These are phyloP conservation scores for Dissostichus mawsoni DNA, from an alignment of 2,113 vertebrate species.

Conservation along the genomic window DNA sequence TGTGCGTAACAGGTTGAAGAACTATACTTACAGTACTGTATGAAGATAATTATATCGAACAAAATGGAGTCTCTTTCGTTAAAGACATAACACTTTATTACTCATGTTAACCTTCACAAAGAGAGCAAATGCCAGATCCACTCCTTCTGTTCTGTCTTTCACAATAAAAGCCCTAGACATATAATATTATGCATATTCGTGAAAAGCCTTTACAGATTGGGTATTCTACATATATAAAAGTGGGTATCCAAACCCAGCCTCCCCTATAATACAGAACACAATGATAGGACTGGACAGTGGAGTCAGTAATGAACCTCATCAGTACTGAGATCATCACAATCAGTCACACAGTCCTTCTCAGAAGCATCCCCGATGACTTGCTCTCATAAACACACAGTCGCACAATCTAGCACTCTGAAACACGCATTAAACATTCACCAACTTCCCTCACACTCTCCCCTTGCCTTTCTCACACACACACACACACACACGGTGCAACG, in stretches of 20 bases:
- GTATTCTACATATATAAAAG: too few relatives aligned
- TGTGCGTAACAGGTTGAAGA: too few relatives aligned
- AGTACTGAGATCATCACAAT: background rate
- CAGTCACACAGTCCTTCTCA: background rate
- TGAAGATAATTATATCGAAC: too few relatives aligned
- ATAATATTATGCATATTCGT: too few relatives aligned
- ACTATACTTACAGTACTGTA: too few relatives aligned
- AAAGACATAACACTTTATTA: too few relatives aligned
- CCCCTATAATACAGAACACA: background rate
- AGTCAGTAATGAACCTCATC: background rate
- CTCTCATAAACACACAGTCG: background rate
- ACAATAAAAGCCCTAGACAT: too few relatives aligned
- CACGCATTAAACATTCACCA: conserved; percentile 2
- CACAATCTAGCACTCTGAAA: background rate
- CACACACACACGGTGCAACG: background rate
- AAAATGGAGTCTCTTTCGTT: too few relatives aligned
- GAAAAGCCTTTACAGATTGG: too few relatives aligned
- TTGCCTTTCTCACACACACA: background rate
- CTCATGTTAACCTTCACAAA: too few relatives aligned
- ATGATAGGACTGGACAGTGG: background rate
- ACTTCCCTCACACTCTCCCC: conserved; percentile 1
- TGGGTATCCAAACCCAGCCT: background rate
- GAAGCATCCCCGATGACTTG: background rate
- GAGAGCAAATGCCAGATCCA: too few relatives aligned
- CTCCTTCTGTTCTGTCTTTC: too few relatives aligned